Percentiles rank a stretch among this genome's conserved stretches.
Evolutionary conservation across 2,888 invertebrate species (phyloP).

Genomic region (Parnassius glacialis): DNA sequence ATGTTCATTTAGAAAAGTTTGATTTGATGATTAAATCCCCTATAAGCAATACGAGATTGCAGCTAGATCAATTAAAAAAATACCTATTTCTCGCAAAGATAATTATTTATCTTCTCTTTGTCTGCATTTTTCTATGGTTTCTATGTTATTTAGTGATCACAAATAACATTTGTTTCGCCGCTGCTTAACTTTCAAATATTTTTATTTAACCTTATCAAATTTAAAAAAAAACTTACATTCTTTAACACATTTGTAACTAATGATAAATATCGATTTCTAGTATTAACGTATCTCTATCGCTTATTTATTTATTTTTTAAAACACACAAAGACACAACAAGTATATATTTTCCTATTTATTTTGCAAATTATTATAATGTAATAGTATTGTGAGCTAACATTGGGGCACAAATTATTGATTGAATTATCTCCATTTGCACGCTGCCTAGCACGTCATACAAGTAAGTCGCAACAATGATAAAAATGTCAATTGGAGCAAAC

Average conservation of each 20-base stretch:
- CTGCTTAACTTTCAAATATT: no score
- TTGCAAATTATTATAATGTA: not conserved
- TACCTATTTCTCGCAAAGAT: no score
- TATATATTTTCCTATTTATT: not conserved
- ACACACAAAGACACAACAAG: not conserved
- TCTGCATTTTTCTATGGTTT: no score
- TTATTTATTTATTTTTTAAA: not conserved
- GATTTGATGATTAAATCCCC: conserved; percentile 6
- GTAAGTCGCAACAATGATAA: conserved; percentile 70
- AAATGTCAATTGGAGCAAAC: conserved; percentile 25
- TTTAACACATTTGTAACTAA: no score
- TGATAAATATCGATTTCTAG: no score
- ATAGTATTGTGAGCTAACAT: not conserved
- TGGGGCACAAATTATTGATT: conserved; percentile 28
- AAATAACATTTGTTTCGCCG: no score
- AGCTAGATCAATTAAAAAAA: no score
- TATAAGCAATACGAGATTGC: conserved; percentile 1
- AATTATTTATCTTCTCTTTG: no score
- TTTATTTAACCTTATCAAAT: no score
- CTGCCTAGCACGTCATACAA: conserved; percentile 83
- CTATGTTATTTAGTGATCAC: no score
- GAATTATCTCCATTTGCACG: conserved; percentile 64
- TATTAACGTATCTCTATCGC: no score
- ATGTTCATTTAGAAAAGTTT: conserved; percentile 14
- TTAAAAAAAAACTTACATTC: no score